Evolutionary conservation across 2,113 vertebrate species (phyloP).

Genomic region (Paraplagusia blochii): DNA sequence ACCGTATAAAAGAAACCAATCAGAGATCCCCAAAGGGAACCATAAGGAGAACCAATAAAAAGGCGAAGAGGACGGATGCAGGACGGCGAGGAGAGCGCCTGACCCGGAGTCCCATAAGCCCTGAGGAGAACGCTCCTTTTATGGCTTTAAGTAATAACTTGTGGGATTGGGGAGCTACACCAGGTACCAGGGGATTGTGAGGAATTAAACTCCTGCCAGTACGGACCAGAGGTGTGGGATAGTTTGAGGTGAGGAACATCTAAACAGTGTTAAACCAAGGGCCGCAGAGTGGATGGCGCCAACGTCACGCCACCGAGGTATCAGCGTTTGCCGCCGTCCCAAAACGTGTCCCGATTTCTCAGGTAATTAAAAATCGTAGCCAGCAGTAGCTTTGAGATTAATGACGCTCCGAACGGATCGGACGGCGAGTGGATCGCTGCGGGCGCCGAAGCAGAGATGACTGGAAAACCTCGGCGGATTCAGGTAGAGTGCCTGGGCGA

Average conservation of each 20-base stretch:
- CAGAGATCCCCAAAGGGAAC: not conserved
- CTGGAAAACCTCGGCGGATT: not conserved
- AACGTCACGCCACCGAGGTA: no score
- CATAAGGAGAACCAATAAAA: not conserved
- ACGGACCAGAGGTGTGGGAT: not conserved
- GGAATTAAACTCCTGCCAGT: slow-evolving; percentile 4
- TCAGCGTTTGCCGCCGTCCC: no score
- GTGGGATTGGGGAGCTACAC: not conserved
- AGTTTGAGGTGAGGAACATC: slow-evolving; percentile 1
- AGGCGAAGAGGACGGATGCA: not conserved
- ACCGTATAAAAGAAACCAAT: not conserved
- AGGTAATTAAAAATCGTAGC: not conserved
- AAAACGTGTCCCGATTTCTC: not conserved
- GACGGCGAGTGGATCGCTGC: not conserved
- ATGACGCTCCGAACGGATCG: not conserved
- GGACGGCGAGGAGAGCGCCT: not conserved
- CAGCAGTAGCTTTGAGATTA: not conserved
- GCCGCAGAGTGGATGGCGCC: no score
- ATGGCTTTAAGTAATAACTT: slow-evolving; percentile 1
- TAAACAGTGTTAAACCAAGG: slow-evolving; percentile 1
- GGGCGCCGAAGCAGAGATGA: not conserved
- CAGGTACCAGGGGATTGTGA: not conserved
- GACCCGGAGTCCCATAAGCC: not conserved
- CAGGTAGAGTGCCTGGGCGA: not conserved
- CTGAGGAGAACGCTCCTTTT: not conserved